Percentiles rank a stretch among this genome's conserved stretches.
phyloP scores from a whole-genome alignment of 2,113 vertebrate genomes.

The Pangasianodon gigas region DNA sequence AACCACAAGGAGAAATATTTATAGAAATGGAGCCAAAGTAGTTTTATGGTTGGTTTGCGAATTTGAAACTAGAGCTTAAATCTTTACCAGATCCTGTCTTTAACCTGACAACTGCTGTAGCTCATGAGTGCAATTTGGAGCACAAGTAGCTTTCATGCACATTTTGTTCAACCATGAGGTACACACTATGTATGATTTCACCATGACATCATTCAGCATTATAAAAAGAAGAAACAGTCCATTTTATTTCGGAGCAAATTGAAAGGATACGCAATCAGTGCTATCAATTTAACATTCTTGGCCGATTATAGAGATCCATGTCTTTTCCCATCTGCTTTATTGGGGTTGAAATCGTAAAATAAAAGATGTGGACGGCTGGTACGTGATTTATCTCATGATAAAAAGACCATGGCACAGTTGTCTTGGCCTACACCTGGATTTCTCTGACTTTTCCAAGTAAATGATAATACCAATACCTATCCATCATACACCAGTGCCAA shows the following conservation, averaged over 20 bases:
- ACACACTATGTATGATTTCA: conserved; percentile 34
- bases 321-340: conserved; percentile 19
- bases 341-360: neutral
- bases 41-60: conserved; percentile 49
- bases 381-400: conserved; percentile 3
- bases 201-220: conserved; percentile 40
- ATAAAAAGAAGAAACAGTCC: conserved; percentile 27
- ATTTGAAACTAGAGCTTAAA: conserved; percentile 37
- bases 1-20: neutral
- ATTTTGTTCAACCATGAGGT: conserved; percentile 31
- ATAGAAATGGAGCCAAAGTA: conserved; percentile 10
- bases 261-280: neutral
- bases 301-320: conserved; percentile 15
- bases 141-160: conserved; percentile 41
- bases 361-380: conserved; percentile 34
- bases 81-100: conserved; percentile 13
- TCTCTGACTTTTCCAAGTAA: conserved; percentile 51
- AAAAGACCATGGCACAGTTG: conserved; percentile 16
- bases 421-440: conserved; percentile 34
- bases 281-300: conserved; percentile 3
- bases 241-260: conserved; percentile 21
- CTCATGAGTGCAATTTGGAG: conserved; percentile 47
- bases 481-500: conserved; percentile 52
- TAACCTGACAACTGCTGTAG: conserved; percentile 38
- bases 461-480: conserved; percentile 39